Evolutionary conservation across 2,113 vertebrate genomes (phyloP).

Genomic region (Mystacornis crossleyi): DNA sequence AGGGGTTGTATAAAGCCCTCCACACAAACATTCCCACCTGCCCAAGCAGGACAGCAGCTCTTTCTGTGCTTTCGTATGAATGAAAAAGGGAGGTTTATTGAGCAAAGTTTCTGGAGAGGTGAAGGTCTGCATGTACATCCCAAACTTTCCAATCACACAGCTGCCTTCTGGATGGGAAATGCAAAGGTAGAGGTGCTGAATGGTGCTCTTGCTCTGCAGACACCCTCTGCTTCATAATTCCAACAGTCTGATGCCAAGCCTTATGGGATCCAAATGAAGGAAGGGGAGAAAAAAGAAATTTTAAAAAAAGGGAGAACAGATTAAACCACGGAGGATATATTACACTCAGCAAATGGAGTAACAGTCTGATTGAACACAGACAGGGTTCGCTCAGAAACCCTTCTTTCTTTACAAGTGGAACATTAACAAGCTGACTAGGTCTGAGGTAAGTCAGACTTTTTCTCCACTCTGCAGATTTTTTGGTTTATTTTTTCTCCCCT

Average conservation of each 20-base stretch:
- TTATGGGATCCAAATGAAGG: not conserved
- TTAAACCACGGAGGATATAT: not conserved
- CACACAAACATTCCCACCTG: not conserved
- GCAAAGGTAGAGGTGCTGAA: not conserved
- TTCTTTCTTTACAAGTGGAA: not conserved
- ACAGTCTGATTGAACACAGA: not conserved
- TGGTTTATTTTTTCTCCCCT: not conserved
- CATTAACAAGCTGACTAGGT: not conserved
- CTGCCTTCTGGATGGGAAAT: not conserved
- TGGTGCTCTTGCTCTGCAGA: not conserved
- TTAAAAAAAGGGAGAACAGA: not conserved
- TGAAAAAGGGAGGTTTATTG: not conserved
- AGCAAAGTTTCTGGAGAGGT: not conserved
- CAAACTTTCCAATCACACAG: not conserved
- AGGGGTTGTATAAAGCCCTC: not conserved
- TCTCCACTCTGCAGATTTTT: not conserved
- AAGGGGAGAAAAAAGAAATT: not conserved
- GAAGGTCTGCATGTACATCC: not conserved
- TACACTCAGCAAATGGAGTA: not conserved
- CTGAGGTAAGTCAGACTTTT: not conserved
- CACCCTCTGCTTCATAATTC: not conserved
- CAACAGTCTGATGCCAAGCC: not conserved
- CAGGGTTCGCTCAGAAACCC: not conserved
- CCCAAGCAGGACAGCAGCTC: not conserved
- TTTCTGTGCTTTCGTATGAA: not conserved